Evolutionary conservation across 1,140 invertebrate species (phyloP).

Genomic region (Delia radicum): DNA sequence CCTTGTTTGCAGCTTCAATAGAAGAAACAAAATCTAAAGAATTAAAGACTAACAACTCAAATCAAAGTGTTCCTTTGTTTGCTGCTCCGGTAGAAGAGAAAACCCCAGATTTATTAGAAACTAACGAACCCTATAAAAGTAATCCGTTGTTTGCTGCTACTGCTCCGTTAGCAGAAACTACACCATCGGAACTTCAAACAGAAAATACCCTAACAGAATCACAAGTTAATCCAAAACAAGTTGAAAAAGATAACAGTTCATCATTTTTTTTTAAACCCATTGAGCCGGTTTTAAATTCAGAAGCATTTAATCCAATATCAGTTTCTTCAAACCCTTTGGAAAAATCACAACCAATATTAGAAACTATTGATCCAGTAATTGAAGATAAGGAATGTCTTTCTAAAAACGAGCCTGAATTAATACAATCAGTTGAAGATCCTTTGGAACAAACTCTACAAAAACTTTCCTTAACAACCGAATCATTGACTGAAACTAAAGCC

Average conservation of each 20-base stretch:
- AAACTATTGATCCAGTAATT: constrained; percentile 6
- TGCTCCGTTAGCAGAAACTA: not conserved
- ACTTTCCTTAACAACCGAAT: not conserved
- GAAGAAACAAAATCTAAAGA: not conserved
- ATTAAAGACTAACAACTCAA: not conserved
- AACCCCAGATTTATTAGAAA: not conserved
- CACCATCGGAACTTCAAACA: not conserved
- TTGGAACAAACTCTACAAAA: constrained; percentile 5
- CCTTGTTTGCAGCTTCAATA: not conserved
- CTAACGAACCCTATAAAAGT: not conserved
- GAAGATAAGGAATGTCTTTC: too few relatives aligned
- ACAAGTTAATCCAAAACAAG: not conserved
- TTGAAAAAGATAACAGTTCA: too few relatives aligned
- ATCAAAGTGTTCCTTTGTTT: not conserved
- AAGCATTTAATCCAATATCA: too few relatives aligned
- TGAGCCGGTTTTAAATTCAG: too few relatives aligned
- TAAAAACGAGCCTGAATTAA: not conserved
- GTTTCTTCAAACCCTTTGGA: not conserved
- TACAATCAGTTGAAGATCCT: not conserved
- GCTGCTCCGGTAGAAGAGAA: not conserved
- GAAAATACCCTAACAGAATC: too few relatives aligned
- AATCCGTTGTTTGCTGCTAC: too few relatives aligned
- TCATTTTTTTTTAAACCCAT: too few relatives aligned
- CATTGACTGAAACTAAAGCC: not conserved
- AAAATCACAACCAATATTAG: not conserved